Percentiles rank a stretch among this genome's conserved stretches.
Evolutionary conservation across 35 echinoderm and acorn worm species (phyloP).

Genomic region (Lytechinus pictus): DNA sequence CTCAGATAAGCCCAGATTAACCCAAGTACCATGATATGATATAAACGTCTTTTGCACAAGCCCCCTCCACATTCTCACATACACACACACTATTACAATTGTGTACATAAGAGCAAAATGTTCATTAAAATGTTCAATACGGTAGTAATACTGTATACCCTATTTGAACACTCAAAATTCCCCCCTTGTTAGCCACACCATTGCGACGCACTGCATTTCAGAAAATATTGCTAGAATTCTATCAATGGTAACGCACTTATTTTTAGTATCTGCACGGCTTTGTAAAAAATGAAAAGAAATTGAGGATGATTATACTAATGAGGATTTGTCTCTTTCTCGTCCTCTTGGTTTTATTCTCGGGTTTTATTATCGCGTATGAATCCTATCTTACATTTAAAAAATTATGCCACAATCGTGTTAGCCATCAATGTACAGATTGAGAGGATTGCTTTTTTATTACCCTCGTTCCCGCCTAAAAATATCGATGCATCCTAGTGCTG

Average conservation of each 20-base stretch:
- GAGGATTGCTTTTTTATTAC: neutral
- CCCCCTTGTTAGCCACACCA: no score
- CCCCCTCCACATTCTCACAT: no score
- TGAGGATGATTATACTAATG: constrained; percentile 3
- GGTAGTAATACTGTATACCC: no score
- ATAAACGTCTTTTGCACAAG: no score
- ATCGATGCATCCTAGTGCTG: neutral
- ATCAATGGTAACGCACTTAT: neutral
- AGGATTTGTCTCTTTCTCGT: neutral
- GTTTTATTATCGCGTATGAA: neutral
- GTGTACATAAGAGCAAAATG: no score
- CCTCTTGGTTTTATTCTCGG: neutral
- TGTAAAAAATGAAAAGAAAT: neutral
- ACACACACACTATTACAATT: no score
- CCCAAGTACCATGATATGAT: no score
- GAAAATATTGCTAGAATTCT: neutral
- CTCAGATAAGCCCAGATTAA: no score
- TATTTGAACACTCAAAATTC: no score
- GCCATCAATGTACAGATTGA: neutral
- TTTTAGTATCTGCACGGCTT: neutral
- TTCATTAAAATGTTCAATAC: no score
- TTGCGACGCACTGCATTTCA: neutral
- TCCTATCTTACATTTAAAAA: neutral
- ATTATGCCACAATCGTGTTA: neutral
- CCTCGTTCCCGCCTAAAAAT: neutral